phyloP scores from a whole-genome alignment of 2,888 invertebrate species.

The Gymnosoma rotundatum region DNA sequence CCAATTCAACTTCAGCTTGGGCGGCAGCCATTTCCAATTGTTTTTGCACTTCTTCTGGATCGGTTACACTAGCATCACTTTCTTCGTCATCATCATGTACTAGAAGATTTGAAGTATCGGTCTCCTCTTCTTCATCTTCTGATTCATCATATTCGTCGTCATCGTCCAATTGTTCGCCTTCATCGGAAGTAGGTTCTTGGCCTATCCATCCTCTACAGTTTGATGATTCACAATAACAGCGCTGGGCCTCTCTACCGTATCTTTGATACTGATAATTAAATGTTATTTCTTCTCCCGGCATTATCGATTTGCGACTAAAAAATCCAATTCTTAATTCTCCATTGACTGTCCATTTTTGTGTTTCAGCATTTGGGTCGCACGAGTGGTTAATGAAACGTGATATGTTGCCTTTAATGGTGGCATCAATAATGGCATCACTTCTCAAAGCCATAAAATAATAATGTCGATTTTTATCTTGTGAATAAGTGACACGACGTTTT shows the following conservation, averaged over 20 bases:
- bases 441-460: constrained; percentile 99
- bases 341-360: constrained; percentile 98
- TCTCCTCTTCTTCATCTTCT: constrained; percentile 82
- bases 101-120: constrained; percentile 74
- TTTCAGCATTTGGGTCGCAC: constrained; percentile 99
- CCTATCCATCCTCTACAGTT: constrained; percentile 98
- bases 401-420: constrained; percentile 96
- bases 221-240: constrained; percentile 94
- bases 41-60: constrained; percentile 70
- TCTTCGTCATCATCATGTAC: constrained; percentile 82
- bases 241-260: constrained; percentile 98
- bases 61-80: constrained; percentile 73
- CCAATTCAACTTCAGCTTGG: constrained; percentile 68
- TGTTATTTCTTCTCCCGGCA: constrained; percentile 96
- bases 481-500: constrained; percentile 93
- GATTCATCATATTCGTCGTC: constrained; percentile 75
- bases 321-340: constrained; percentile 97
- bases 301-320: constrained; percentile 93
- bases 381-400: constrained; percentile 99
- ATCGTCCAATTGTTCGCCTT: constrained; percentile 83
- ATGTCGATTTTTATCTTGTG: constrained; percentile 94
- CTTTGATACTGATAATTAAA: constrained; percentile 99
- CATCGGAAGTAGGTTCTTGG: constrained; percentile 89
- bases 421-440: constrained; percentile 97
- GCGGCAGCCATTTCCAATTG: constrained; percentile 71